A percentile compares a stretch with the other conserved stretches of the same genome.
Conservation (phyloP, 2,797 vertebrate genomes). For the Channa striata region DNA sequence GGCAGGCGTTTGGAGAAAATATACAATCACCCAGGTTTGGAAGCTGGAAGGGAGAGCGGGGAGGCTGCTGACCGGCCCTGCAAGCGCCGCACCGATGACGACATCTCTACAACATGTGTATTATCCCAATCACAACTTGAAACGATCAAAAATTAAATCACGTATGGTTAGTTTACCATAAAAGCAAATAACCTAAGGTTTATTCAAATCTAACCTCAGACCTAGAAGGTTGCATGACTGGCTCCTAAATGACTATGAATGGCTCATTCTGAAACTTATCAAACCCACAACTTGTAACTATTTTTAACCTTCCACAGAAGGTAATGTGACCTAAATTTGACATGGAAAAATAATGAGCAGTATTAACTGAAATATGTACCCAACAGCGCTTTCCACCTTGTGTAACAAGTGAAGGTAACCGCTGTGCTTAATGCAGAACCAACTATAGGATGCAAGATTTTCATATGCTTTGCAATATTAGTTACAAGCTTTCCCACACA, state of each 20-base stretch:
- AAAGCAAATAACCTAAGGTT: too few species aligned
- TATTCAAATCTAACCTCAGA: slow-evolving; percentile 8
- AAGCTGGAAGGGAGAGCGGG: background rate
- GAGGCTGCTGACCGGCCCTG: slow-evolving; percentile 1
- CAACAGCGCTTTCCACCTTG: background rate
- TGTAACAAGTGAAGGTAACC: background rate
- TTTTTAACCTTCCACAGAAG: background rate
- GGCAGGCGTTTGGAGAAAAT: slow-evolving; percentile 15
- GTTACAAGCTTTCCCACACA: too few species aligned
- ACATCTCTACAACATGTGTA: background rate
- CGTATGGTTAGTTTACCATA: too few species aligned
- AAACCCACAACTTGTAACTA: slow-evolving; percentile 37
- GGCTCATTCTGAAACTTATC: slow-evolving; percentile 36
- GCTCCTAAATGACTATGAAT: slow-evolving; percentile 1
- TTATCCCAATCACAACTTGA: background rate
- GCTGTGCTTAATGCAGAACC: background rate
- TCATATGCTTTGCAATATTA: background rate
- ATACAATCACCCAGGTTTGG: slow-evolving; percentile 13
- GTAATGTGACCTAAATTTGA: background rate
- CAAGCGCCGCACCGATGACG: background rate
- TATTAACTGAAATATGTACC: background rate
- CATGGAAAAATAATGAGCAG: background rate
- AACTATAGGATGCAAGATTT: background rate
- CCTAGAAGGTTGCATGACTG: background rate
- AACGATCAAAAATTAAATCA: background rate